Base-by-base conservation (phyloP, 2,797 vertebrate species). In the Kryptopterus vitreolus region DNA sequence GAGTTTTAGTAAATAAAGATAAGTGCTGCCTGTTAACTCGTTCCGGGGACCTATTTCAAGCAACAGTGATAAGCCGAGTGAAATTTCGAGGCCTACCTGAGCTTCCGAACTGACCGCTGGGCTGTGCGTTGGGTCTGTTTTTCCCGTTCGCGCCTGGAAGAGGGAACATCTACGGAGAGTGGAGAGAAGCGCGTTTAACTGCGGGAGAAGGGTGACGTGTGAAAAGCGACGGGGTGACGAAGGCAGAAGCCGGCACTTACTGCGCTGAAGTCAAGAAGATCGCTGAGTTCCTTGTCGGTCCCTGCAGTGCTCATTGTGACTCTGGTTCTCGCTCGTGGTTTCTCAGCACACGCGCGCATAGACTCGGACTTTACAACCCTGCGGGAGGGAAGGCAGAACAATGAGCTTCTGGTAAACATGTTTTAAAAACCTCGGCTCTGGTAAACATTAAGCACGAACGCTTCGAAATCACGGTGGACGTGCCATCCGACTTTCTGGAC, bases 201-300 rank as follows among this genome's bases (percentile, higher is more conserved):
- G 9, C 35, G 13, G 11, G 22, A 31, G 33, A 46, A 29, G 10
- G 24, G 29, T 16, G 12, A 59, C 43, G 35, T 3, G 13, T 11
- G n/a, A 43, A 43, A 59, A 46, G 24, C 35, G 26, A 1, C 15
- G 7, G 38, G 7, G 38, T 10, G 38, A 43, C 10, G 10, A 46
- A 10, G 35, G 72, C n/a, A 57, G 16, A 29, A 46, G 35, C 46
- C 38, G 57, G 20, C 43, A 78, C 96, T 98, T 92, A 99, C 98
- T 95, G 96, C 96, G 85, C 95, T 99, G 94, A 99, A 99, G 94
- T 99, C 98, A 92, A 99, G 93, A 87, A 99, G 95, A 88, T 99
- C 98, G 87, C 94, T 98, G 89, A 99, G 95, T 90, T 99, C 98
- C 93, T 98, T 98, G 94, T 99, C 98, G 0, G 95, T 96, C 92